Conservation (phyloP, 2,113 vertebrate species). For the Tragelaphus strepsiceros region DNA sequence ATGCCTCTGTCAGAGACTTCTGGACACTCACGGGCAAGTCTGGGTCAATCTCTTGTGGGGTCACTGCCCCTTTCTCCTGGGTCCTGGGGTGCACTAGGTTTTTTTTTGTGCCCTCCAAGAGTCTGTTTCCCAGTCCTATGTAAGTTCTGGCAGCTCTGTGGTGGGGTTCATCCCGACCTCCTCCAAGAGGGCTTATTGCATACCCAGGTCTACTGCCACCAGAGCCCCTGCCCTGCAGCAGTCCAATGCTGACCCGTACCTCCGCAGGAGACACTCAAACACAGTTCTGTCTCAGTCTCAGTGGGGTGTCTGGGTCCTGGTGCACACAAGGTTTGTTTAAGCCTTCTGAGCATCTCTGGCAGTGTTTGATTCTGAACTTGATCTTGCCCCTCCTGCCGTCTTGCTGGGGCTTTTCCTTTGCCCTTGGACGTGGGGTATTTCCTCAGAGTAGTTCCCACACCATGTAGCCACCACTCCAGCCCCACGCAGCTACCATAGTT, state of each 20-base stretch:
- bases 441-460: neutral
- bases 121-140: neutral
- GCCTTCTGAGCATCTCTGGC: neutral
- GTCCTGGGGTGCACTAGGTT: neutral
- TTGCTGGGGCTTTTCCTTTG: neutral
- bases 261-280: rapidly evolving
- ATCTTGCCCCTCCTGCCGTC: neutral
- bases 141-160: neutral
- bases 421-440: neutral
- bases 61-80: neutral
- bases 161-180: neutral
- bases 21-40: neutral
- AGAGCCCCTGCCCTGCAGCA: neutral
- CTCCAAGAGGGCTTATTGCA: neutral
- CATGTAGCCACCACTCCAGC: neutral
- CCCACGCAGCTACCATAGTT: neutral
- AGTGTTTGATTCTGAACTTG: neutral
- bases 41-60: neutral
- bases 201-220: neutral
- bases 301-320: neutral
- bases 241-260: neutral
- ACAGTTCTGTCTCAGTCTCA: neutral
- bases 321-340: neutral
- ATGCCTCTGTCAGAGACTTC: neutral
- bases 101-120: neutral